These are phyloP conservation scores for Blera fallax DNA, from an alignment of 2,888 invertebrate species.

Conservation along the genomic window DNA sequence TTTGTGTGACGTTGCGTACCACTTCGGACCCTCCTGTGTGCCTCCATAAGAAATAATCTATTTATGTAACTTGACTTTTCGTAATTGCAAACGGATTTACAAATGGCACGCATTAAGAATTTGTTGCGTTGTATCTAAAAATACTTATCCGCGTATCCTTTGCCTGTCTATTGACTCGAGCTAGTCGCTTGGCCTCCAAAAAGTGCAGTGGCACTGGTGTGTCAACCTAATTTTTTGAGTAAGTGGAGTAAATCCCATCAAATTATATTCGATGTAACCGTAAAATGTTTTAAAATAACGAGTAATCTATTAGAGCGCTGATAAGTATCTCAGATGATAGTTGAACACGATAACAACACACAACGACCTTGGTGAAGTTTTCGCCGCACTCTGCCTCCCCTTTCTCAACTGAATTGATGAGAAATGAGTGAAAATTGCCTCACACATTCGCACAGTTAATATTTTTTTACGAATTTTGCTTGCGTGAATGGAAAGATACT, in stretches of 20 bases:
- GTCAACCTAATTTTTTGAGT: constrained; percentile 27
- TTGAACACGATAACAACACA: constrained; percentile 10
- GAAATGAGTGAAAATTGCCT: background rate
- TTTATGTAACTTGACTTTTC: background rate
- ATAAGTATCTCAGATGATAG: background rate
- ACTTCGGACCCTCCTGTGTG: background rate
- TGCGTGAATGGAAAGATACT: constrained; percentile 13
- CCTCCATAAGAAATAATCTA: constrained; percentile 5
- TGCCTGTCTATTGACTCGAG: background rate
- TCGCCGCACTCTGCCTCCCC: background rate
- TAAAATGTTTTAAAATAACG: background rate
- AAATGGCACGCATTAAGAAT: constrained; percentile 14
- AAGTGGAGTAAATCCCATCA: background rate
- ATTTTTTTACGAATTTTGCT: background rate
- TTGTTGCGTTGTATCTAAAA: constrained; percentile 4
- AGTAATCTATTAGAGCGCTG: background rate
- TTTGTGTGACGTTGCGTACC: constrained; percentile 14
- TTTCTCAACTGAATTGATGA: background rate
- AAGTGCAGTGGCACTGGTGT: background rate
- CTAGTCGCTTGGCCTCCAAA: background rate
- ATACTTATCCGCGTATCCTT: constrained; percentile 5
- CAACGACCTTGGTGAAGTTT: constrained; percentile 11
- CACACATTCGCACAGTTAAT: background rate
- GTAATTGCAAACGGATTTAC: constrained; percentile 2
- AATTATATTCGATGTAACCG: background rate